A percentile compares a stretch with the other conserved stretches of the same genome.
Conservation (phyloP, 2,888 invertebrate species). For the Alsophila aescularia region DNA sequence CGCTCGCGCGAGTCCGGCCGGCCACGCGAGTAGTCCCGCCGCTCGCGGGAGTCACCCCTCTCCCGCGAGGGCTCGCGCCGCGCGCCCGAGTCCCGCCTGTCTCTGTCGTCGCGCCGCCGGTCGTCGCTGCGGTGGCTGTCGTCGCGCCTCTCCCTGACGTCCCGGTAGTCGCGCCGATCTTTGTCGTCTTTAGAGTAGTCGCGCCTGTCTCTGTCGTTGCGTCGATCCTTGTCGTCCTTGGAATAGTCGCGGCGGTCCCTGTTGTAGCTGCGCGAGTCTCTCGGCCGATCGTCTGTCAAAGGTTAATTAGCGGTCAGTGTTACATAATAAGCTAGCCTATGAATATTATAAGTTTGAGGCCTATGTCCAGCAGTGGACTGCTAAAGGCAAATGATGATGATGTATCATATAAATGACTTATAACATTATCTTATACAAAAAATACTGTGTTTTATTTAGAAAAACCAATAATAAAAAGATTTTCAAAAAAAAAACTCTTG, state of each 20-base stretch:
- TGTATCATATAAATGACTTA: too few relatives aligned
- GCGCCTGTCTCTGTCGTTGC: conserved; percentile 51
- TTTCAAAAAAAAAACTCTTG: too few relatives aligned
- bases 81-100: conserved; percentile 35
- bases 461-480: too few relatives aligned
- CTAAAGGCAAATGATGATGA: too few relatives aligned
- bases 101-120: conserved; percentile 12
- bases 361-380: too few relatives aligned
- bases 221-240: conserved; percentile 59
- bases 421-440: too few relatives aligned
- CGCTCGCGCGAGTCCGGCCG: conserved; percentile 41
- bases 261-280: conserved; percentile 73
- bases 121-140: conserved; percentile 31
- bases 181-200: conserved; percentile 48
- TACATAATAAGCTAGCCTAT: too few relatives aligned
- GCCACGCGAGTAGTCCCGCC: conserved; percentile 42
- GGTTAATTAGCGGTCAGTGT: not conserved
- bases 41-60: conserved; percentile 39
- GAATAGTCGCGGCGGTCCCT: conserved; percentile 69
- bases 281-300: conserved; percentile 63
- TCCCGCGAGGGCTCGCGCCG: conserved; percentile 40
- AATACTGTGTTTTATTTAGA: too few relatives aligned
- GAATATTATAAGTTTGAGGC: too few relatives aligned
- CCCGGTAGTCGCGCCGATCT: conserved; percentile 60
- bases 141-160: conserved; percentile 45